Base-by-base conservation (phyloP, 2,113 vertebrate species). In the Lepus americanus region DNA sequence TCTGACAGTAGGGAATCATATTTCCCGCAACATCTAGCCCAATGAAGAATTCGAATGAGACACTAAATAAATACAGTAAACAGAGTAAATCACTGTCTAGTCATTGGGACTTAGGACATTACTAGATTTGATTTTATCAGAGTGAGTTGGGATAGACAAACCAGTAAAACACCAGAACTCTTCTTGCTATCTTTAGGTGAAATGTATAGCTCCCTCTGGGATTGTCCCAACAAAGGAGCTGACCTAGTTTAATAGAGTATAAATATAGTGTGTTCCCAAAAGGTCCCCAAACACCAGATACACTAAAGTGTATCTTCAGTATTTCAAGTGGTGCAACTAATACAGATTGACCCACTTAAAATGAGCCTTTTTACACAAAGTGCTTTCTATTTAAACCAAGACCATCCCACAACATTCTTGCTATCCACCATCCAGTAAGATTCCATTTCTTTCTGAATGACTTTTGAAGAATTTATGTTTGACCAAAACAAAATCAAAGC, bases 201-300 rank as follows among this genome's bases (percentile, higher is more conserved):
- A 95, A 96, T 89, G 79, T 82, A 97, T 80, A 94, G 89, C 86
- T 97, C 96, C 96, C 96, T 89, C 80, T 90, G 97, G 97, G 94
- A 97, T 90, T 53, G 91, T 94, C 96, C 96, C 92, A 95, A 95
- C 95, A 97, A 94, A 96, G 95, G 91, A 95, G 83, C 87, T 97
- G 96, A 91, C 95, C 97, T 93, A 97, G 96, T 97, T 97, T 95
- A 95, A 91, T 94, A 64, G 92, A 77, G 76, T 89, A 97, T 97
- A 97, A 97, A 97, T 97, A 96, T 97, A 95, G 90, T 92, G 91
- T 97, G 96, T 94, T 94, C 94, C 94, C 86, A 31, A 74, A 97
- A 97, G 89, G 88, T 96, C 96, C 85, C 96, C 95, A 92, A 97
- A 96, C 95, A 94, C 96, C 70, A 84, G 88, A 87, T 95, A 94